These are phyloP conservation scores for Stramonita haemastoma DNA, from an alignment of 2,888 invertebrate genomes.

Conservation along the genomic window DNA sequence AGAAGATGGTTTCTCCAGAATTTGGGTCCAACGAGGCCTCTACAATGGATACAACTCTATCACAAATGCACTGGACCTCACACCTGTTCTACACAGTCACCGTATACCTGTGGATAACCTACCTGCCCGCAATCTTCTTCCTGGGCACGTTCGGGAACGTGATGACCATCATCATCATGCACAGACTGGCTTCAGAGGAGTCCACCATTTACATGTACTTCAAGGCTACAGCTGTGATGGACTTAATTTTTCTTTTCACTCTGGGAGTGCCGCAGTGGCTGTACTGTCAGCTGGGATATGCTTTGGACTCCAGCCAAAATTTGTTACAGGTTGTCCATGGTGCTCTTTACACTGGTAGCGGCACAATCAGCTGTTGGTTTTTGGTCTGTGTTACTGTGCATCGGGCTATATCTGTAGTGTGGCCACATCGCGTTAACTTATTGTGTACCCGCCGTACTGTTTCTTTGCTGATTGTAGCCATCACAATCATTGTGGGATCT, in stretches of 20 bases:
- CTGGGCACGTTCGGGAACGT: neutral
- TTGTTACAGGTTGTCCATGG: neutral
- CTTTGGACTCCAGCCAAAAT: neutral
- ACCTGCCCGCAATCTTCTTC: neutral
- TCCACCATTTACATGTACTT: neutral
- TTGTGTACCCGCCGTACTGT: neutral
- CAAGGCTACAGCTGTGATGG: neutral
- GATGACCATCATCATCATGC: conserved; percentile 15
- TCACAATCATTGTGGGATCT: neutral
- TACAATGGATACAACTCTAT: neutral
- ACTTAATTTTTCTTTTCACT: neutral
- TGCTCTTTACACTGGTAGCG: neutral
- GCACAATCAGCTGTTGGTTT: neutral
- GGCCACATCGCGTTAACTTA: neutral
- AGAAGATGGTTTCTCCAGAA: too few relatives aligned
- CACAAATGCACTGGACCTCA: neutral
- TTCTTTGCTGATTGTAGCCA: neutral
- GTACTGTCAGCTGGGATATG: neutral
- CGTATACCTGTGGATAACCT: neutral
- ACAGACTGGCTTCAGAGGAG: neutral
- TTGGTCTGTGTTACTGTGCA: neutral
- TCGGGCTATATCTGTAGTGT: neutral
- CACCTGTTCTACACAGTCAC: neutral
- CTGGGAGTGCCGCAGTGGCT: neutral
- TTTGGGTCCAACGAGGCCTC: too few relatives aligned